Percentiles rank a stretch among this genome's conserved stretches.
Conservation (phyloP, 2,797 vertebrate species). For the Hephaestus fuliginosus region DNA sequence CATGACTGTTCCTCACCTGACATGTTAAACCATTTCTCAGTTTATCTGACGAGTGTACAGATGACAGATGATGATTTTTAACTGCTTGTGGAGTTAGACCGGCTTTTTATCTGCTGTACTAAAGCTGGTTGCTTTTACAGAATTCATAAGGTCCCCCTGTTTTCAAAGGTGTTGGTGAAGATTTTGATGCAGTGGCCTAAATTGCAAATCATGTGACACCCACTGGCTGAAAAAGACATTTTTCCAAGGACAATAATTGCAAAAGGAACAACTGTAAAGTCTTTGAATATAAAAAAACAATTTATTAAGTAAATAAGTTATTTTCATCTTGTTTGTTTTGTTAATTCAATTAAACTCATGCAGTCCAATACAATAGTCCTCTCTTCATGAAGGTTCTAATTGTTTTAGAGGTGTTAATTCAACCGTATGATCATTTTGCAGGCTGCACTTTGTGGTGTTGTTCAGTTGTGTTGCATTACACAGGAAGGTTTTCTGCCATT, state of each 20-base stretch:
- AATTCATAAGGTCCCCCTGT: background rate
- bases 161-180: background rate
- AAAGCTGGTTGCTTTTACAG: background rate
- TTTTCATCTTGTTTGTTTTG: background rate
- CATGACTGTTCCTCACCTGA: background rate
- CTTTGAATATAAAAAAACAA: too few relatives aligned
- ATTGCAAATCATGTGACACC: background rate
- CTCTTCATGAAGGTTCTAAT: background rate
- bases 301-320: background rate
- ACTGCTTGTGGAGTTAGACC: background rate
- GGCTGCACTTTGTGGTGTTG: background rate
- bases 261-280: background rate
- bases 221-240: background rate
- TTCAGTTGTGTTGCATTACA: background rate
- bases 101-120: background rate
- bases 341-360: background rate
- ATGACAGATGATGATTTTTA: background rate
- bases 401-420: background rate
- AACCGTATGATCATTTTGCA: background rate
- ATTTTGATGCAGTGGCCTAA: background rate
- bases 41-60: background rate
- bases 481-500: background rate
- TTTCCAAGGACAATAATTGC: background rate
- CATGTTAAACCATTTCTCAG: background rate
- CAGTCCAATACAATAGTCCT: background rate